Evolutionary conservation across 2,113 vertebrate genomes (phyloP), one percentile per base, ranked within the genome.

Genomic region (Porphyrio hochstetteri): DNA sequence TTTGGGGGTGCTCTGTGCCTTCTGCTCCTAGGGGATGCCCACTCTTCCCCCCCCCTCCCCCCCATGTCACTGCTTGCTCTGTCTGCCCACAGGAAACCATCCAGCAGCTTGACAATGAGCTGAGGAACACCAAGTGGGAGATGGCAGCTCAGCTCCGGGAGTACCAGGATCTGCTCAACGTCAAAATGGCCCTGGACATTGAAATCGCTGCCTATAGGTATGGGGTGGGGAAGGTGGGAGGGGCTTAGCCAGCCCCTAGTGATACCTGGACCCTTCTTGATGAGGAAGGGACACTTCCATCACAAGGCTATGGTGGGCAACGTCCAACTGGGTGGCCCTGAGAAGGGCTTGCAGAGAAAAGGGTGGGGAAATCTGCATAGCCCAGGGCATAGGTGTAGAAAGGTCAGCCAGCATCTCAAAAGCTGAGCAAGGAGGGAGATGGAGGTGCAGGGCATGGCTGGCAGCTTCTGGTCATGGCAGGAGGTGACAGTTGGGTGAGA

Each of bases 121-220:
- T 99, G 93, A 98, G 99, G 94, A 98, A 97, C 91, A 99, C 99
- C 79, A 99, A 99, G 94, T 99, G 99, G 99, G 99, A 99, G 97
- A 99, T 99, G 99, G 98, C 99, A 29, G 98, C 98, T 46, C 99
- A 99, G 97, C 98, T 99, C 63, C 98, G 98, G 23, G 99, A 99
- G 38, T 99, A 99, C 77, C 99, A 99, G 96, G 99, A 99, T 67
- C 98, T 99, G 87, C 98, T 99, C 93, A 99, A 99, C 0, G 99
- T 99, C 89, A 99, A 99, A 97, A 99, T 99, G 99, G 99, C 99
- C 55, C 97, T 99, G 79, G 99, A 99, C 94, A 99, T 99, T 4
- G 99, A 99, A 93, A 99, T 99, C 4, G 98, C 99, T 38, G 99
- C 99, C 50, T 99, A 99, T 64, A 99, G 99, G 99, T 99, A 92